Evolutionary conservation across 2,113 vertebrate genomes (phyloP).

Genomic region (Chitala chitala): DNA sequence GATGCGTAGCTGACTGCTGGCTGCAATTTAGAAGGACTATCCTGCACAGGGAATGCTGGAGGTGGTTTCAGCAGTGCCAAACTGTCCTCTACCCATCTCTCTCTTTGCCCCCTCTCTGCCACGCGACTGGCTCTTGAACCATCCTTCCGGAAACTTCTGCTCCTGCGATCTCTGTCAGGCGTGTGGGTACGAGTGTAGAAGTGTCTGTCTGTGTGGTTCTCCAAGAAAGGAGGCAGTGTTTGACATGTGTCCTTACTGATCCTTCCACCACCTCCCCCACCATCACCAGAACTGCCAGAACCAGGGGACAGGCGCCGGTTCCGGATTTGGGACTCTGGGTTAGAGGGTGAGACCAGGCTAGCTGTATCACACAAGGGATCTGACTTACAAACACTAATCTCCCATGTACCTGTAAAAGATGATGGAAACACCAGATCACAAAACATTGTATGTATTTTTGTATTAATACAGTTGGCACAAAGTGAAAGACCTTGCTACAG

Average conservation of each 20-base stretch:
- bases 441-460: background rate
- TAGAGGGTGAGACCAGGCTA: conserved; percentile 59
- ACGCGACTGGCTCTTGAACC: conserved; percentile 35
- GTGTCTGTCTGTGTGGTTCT: conserved; percentile 33
- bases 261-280: conserved; percentile 57
- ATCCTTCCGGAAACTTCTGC: conserved; percentile 51
- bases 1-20: conserved; percentile 77
- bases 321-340: conserved; percentile 68
- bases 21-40: conserved; percentile 75
- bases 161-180: conserved; percentile 51
- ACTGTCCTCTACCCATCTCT: conserved; percentile 63
- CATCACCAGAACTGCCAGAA: conserved; percentile 59
- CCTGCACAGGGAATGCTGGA: conserved; percentile 73
- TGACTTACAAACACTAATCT: conserved; percentile 63
- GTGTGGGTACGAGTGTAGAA: conserved; percentile 34
- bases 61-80: conserved; percentile 71
- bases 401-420: conserved; percentile 63
- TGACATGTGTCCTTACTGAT: conserved; percentile 46
- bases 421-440: background rate
- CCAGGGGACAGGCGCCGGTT: conserved; percentile 70
- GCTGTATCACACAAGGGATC: conserved; percentile 62
- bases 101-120: conserved; percentile 52
- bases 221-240: conserved; percentile 32
- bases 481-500: background rate
- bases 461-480: background rate